These are phyloP conservation scores for Falcunculus frontatus DNA, from an alignment of 2,113 vertebrate genomes.

Conservation along the genomic window DNA sequence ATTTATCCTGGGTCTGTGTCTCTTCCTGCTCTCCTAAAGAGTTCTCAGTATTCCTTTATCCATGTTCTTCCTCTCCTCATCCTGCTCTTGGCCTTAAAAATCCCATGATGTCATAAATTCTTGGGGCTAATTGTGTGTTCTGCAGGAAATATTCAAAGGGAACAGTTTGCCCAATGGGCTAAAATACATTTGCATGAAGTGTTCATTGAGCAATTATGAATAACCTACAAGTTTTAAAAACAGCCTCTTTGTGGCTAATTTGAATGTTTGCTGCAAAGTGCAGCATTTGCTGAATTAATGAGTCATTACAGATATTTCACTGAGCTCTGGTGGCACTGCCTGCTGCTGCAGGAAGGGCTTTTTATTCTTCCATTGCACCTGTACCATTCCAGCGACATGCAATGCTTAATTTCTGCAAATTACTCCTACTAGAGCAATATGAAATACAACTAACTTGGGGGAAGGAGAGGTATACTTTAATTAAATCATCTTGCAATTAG, in stretches of 20 bases:
- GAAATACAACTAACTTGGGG: slow-evolving; percentile 77
- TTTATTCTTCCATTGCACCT: slow-evolving; percentile 62
- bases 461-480: slow-evolving; percentile 74
- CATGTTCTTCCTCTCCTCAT: not conserved
- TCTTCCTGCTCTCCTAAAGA: not conserved
- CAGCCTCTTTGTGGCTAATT: slow-evolving; percentile 35
- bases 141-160: not conserved
- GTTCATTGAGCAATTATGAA: slow-evolving; percentile 45
- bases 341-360: slow-evolving; percentile 27
- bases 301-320: slow-evolving; percentile 40
- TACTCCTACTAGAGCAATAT: slow-evolving; percentile 76
- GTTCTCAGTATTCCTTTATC: not conserved
- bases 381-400: slow-evolving; percentile 21
- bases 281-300: slow-evolving; percentile 60
- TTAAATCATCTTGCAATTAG: slow-evolving; percentile 80
- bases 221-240: slow-evolving; percentile 37
- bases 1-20: not conserved
- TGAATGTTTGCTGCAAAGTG: slow-evolving; percentile 46
- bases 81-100: not conserved
- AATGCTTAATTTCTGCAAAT: slow-evolving; percentile 72
- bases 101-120: not conserved
- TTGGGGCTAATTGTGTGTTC: not conserved
- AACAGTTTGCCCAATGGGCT: slow-evolving; percentile 29
- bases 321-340: slow-evolving; percentile 52
- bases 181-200: slow-evolving; percentile 33